Conservation (phyloP, 2,888 invertebrate genomes). For the Brenthis daphne region DNA sequence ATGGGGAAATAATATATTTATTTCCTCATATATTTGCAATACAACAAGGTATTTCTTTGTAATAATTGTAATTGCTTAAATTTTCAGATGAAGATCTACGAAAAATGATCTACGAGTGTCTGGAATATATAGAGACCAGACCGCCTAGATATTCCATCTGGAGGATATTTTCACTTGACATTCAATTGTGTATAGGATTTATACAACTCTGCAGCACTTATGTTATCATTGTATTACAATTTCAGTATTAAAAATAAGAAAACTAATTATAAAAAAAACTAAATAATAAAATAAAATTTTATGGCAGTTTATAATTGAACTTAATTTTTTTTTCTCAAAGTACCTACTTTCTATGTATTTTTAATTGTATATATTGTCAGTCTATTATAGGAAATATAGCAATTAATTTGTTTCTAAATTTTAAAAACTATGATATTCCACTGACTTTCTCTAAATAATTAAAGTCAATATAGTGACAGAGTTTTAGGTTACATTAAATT, state of each 20-base stretch:
- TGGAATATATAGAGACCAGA: constrained; percentile 29
- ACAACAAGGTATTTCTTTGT: neutral
- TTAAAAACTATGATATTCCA: too few species aligned
- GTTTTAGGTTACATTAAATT: too few species aligned
- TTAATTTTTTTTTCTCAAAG: too few species aligned
- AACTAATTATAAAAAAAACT: neutral
- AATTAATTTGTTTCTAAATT: too few species aligned
- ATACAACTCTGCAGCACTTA: constrained; percentile 24
- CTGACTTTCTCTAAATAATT: too few species aligned
- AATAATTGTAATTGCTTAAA: neutral
- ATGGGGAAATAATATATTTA: too few species aligned
- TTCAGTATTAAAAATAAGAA: constrained; percentile 22
- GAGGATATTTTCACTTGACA: constrained; percentile 25
- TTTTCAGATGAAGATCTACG: constrained; percentile 30
- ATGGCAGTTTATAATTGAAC: too few species aligned
- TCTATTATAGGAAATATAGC: too few species aligned
- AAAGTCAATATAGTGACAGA: too few species aligned
- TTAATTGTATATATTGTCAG: too few species aligned
- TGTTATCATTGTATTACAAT: constrained; percentile 29
- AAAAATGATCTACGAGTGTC: constrained; percentile 15
- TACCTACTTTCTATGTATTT: too few species aligned
- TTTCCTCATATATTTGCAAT: neutral
- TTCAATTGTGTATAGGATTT: constrained; percentile 19
- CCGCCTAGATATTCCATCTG: constrained; percentile 30
- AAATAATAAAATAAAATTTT: neutral